These are phyloP conservation scores for Tachycineta bicolor DNA, from an alignment of 2,113 vertebrate species.

Conservation along the genomic window DNA sequence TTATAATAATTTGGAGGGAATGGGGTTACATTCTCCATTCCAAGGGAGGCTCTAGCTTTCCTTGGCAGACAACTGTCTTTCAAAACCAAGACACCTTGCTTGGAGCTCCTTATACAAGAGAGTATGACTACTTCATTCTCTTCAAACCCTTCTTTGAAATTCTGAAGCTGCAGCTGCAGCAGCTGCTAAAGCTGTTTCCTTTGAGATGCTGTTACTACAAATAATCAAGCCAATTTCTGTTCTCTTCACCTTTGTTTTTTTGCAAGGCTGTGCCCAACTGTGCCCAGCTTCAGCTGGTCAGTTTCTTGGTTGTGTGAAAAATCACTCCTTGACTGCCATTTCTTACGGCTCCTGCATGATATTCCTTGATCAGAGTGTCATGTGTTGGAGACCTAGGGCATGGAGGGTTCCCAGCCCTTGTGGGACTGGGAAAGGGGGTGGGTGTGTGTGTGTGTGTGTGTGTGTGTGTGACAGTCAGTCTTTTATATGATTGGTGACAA, in stretches of 20 bases:
- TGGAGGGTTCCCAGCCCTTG: background rate
- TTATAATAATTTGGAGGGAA: no score
- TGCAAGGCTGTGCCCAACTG: background rate
- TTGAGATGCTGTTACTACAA: background rate
- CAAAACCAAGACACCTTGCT: background rate
- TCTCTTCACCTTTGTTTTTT: background rate
- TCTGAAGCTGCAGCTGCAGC: background rate
- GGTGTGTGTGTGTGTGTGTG: no score
- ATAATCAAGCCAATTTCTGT: background rate
- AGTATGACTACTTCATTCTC: fast-evolving
- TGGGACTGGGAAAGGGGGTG: fast-evolving
- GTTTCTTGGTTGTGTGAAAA: background rate
- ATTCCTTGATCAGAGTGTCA: background rate
- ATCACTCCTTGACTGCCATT: background rate
- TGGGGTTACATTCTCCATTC: no score
- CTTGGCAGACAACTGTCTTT: no score
- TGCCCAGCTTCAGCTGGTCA: background rate
- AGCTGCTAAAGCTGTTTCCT: background rate
- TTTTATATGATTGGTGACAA: background rate
- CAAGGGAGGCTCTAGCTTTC: no score
- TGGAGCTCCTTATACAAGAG: background rate
- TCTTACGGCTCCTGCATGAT: background rate
- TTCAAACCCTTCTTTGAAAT: background rate
- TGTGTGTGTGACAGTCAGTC: background rate
- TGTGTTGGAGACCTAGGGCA: background rate